Base-by-base conservation (phyloP, 1,140 invertebrate genomes). In the Saxidomus purpurata region DNA sequence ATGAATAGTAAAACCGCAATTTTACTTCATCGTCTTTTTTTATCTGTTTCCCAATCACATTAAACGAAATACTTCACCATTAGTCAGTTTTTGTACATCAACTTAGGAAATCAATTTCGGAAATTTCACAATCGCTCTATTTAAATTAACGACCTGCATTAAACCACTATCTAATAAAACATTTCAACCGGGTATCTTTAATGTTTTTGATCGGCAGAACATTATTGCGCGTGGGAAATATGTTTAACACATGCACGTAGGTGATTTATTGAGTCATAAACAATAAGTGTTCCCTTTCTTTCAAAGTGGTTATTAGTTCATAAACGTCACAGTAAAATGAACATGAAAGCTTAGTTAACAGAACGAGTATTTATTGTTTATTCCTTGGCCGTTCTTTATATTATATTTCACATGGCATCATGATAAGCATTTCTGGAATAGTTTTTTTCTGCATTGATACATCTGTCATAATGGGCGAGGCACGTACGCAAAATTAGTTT, bases 241-340 rank as follows among this genome's bases (percentile, higher is more conserved):
- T 15, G 25, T 67, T 71, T 22, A n/a, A 71, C 67, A 38, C 34
- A 38, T 71, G 67, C 67, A 71, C 67, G 34, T 28, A 19, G 9
- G 67, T 40, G 67, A 19, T 36, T 71, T 38, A 71, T 71, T 36
- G 17, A 38, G 15, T 1, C 36, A 71, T 71, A 38, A 71, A 67
- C 28, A 40, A 38, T 28, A 36, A 28, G 34, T 31, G 28, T 71
- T 71, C 67, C 55, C 19, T 59, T 59, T 59, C 67, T 71, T 19
- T 71, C 31, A 71, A 71, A 71, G 67, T 17, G 67, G n/a, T 71
- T 4, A 71, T 38, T 71, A 38, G 67, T 9, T 9, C 15, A 71
- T 71, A 71, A 71, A 71, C 36, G 67, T 71, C 67, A 71, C 13
- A 40, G 67, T 71, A 71, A 71, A 71, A 71, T 38, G 22, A 71